A percentile compares a stretch with the other conserved stretches of the same genome.
These are phyloP conservation scores for Oreocharis arfaki DNA, from an alignment of 2,113 vertebrate species.

Conservation along the genomic window DNA sequence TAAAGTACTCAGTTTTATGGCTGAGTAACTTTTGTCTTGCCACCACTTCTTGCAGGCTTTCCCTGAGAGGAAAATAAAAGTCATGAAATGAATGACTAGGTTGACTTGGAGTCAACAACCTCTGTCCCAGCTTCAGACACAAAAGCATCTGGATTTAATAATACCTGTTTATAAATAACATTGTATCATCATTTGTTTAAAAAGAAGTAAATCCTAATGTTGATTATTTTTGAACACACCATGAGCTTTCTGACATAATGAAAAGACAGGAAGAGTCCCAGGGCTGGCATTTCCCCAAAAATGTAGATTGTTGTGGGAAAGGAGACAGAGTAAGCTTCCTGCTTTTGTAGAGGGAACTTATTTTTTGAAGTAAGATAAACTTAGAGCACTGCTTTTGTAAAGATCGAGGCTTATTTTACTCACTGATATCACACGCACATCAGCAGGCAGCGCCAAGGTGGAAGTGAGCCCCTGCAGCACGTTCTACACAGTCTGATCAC, in stretches of 20 bases:
- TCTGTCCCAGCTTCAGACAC: conserved; percentile 2
- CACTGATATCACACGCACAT: neutral
- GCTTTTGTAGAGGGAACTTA: conserved; percentile 63
- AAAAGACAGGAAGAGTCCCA: conserved; percentile 67
- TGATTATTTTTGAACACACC: conserved; percentile 63
- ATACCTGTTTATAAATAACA: conserved; percentile 59
- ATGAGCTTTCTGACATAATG: conserved; percentile 61
- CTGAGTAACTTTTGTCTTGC: neutral
- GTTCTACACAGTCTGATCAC: accelerated
- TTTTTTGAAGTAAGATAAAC: conserved; percentile 63
- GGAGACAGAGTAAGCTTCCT: conserved; percentile 64
- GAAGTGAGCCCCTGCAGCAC: neutral
- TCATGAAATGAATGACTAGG: neutral
- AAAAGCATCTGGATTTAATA: conserved; percentile 58
- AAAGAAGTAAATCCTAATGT: conserved; percentile 54
- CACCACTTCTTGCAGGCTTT: neutral
- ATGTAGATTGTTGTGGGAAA: conserved; percentile 67
- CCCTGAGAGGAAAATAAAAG: neutral
- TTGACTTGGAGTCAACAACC: neutral
- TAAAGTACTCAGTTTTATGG: neutral
- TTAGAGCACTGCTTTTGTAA: conserved; percentile 45
- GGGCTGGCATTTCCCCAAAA: conserved; percentile 68
- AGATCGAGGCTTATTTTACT: conserved; percentile 30
- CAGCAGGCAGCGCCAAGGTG: conserved; percentile 28
- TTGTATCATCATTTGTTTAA: conserved; percentile 58